Conservation (phyloP, 2,797 vertebrate species). For the Myotis myotis region DNA sequence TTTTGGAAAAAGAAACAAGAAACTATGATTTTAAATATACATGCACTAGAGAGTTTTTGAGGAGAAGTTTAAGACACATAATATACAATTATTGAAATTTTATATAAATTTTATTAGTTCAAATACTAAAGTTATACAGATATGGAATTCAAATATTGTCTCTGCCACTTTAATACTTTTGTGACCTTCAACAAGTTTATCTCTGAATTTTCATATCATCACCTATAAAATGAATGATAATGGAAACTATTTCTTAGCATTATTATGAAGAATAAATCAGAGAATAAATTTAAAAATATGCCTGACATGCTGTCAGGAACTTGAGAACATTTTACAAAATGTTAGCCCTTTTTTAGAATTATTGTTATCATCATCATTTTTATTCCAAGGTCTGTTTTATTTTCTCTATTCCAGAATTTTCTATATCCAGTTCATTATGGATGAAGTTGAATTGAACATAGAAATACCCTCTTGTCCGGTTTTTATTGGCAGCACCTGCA, state of each 20-base stretch:
- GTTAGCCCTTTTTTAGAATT: neutral
- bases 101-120: neutral
- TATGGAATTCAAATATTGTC: neutral
- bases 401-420: conserved; percentile 5
- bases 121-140: neutral
- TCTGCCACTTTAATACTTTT: neutral
- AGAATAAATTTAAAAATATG: neutral
- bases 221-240: neutral
- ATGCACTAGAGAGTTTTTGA: neutral
- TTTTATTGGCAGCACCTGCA: neutral
- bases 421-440: neutral
- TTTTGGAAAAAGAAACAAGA: neutral
- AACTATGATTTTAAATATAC: neutral
- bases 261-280: neutral
- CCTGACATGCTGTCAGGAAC: neutral
- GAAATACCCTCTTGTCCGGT: neutral
- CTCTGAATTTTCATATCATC: neutral
- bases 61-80: neutral
- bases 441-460: neutral
- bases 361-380: neutral
- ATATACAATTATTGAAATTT: neutral
- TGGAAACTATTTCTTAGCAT: neutral
- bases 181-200: neutral
- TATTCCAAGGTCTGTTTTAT: neutral
- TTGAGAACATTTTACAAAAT: neutral